These are phyloP conservation scores for Pseudomyrmex sp. DNA, from an alignment of 1,140 invertebrate species.

Conservation along the genomic window DNA sequence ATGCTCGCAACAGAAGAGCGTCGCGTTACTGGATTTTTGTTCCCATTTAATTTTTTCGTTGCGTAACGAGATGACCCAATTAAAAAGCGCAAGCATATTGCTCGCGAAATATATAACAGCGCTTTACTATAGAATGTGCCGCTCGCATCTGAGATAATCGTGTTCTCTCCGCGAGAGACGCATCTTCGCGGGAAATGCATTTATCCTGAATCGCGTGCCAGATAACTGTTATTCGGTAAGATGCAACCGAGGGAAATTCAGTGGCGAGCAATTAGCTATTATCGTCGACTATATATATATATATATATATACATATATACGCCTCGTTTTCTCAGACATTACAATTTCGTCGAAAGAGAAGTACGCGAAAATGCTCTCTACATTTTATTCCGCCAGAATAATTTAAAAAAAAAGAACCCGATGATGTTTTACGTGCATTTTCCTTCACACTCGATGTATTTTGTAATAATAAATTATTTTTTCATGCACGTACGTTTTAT, in stretches of 20 bases:
- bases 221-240: background rate
- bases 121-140: background rate
- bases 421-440: background rate
- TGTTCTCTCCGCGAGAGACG: background rate
- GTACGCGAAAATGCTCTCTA: background rate
- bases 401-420: background rate
- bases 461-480: background rate
- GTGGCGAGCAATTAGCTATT: conserved; percentile 28
- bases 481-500: too few species aligned
- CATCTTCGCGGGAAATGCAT: conserved; percentile 22
- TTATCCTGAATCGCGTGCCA: conserved; percentile 9
- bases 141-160: conserved; percentile 2
- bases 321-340: background rate
- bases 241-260: conserved; percentile 9
- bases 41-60: background rate
- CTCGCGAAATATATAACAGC: conserved; percentile 28
- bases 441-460: background rate
- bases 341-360: background rate
- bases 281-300: background rate
- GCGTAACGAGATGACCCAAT: conserved; percentile 22
- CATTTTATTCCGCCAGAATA: background rate
- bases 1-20: background rate
- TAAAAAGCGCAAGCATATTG: background rate
- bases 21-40: background rate
- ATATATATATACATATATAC: background rate